Evolutionary conservation across 37 sponge, comb jelly and placozoan genomes (phyloP).

Genomic region (Halisarca cf. caerulea): DNA sequence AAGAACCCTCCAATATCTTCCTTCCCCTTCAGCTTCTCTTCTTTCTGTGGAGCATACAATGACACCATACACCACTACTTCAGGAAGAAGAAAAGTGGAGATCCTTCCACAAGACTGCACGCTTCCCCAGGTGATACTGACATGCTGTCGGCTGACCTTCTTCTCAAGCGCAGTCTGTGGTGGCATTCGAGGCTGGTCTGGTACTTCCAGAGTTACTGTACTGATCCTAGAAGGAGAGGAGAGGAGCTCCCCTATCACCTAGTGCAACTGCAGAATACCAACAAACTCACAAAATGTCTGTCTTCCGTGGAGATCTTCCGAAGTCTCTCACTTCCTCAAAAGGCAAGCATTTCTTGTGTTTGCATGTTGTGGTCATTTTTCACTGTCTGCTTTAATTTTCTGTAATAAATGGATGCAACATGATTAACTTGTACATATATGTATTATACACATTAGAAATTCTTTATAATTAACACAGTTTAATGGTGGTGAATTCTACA

Average conservation of each 20-base stretch:
- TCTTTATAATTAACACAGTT: too few relatives aligned
- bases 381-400: too few relatives aligned
- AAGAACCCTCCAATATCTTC: conserved; percentile 31
- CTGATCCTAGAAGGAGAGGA: conserved; percentile 3
- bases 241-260: conserved; percentile 54
- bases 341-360: neutral
- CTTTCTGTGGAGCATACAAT: conserved; percentile 47
- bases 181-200: conserved; percentile 57
- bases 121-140: neutral
- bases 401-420: too few relatives aligned
- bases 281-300: conserved; percentile 32
- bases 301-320: conserved; percentile 4
- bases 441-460: too few relatives aligned
- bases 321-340: conserved; percentile 8
- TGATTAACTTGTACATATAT: too few relatives aligned
- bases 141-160: neutral
- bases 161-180: conserved; percentile 34
- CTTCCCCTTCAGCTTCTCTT: conserved; percentile 47
- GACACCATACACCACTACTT: neutral
- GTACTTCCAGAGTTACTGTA: conserved; percentile 31
- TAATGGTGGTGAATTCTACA: too few relatives aligned
- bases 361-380: too few relatives aligned
- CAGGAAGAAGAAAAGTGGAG: neutral
- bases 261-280: neutral
- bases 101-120: neutral